A percentile compares a stretch with the other conserved stretches of the same genome.
Evolutionary conservation across 2,888 invertebrate genomes (phyloP).

Genomic region (Scaptomyza caliginosa): DNA sequence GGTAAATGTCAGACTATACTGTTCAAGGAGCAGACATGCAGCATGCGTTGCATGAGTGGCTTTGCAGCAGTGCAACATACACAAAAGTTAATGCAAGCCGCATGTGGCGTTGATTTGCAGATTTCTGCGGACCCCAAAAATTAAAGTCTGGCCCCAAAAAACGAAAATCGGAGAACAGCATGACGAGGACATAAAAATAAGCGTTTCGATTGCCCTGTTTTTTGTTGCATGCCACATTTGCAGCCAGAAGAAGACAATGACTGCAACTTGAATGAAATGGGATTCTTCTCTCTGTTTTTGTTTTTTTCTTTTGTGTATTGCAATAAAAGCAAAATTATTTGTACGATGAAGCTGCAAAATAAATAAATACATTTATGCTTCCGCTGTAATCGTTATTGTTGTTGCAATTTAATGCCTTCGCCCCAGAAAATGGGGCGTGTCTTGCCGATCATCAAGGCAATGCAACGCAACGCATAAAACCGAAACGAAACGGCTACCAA

Average conservation of each 20-base stretch:
- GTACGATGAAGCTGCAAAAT: constrained; percentile 69
- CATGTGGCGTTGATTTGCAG: constrained; percentile 68
- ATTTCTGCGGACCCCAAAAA: constrained; percentile 52
- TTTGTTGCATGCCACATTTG: constrained; percentile 53
- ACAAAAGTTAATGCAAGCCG: constrained; percentile 19
- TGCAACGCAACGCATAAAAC: neutral
- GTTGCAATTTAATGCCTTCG: constrained; percentile 54
- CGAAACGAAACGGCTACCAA: constrained; percentile 28
- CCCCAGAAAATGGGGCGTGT: constrained; percentile 34
- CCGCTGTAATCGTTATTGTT: constrained; percentile 31
- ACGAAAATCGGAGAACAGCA: constrained; percentile 37
- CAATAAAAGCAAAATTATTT: constrained; percentile 74
- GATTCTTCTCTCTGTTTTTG: constrained; percentile 22
- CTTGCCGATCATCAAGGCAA: constrained; percentile 21
- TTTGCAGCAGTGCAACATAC: constrained; percentile 28
- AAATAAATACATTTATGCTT: constrained; percentile 63
- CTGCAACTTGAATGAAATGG: constrained; percentile 24
- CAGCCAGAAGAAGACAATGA: constrained; percentile 36
- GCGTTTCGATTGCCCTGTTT: constrained; percentile 51
- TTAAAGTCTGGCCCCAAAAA: constrained; percentile 42
- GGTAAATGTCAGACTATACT: constrained; percentile 40
- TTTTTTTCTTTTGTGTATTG: constrained; percentile 32
- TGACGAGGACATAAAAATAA: constrained; percentile 59
- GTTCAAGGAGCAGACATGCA: constrained; percentile 14
- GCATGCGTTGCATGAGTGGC: constrained; percentile 25